These are phyloP conservation scores for Sebastes hopkinsi DNA, from an alignment of 2,797 vertebrate genomes.

Conservation along the genomic window DNA sequence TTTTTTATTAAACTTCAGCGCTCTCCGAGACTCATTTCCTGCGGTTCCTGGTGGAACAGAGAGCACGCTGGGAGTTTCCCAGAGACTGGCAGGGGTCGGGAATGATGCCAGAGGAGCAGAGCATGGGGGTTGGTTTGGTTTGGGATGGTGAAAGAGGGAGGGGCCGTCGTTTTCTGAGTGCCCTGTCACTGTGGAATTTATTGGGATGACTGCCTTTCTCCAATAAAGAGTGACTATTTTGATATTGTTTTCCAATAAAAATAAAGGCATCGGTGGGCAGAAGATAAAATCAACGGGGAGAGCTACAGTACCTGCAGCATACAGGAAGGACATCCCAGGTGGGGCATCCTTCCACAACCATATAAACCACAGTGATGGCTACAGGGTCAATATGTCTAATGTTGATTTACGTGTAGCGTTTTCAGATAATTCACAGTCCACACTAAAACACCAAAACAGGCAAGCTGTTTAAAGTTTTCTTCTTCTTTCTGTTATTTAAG, in stretches of 20 bases:
- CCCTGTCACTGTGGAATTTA: constrained; percentile 45
- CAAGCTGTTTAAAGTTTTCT: neutral
- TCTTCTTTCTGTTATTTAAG: neutral
- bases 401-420: neutral
- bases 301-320: neutral
- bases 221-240: neutral
- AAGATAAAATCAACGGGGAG: neutral
- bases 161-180: constrained; percentile 25
- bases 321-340: neutral
- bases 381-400: neutral
- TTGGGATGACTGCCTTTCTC: constrained; percentile 8
- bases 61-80: constrained; percentile 79
- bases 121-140: constrained; percentile 48
- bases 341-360: neutral
- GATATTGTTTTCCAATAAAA: neutral
- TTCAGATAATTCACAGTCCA: neutral
- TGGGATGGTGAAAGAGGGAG: constrained; percentile 55
- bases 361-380: neutral
- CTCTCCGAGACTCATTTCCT: constrained; percentile 85
- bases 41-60: constrained; percentile 80
- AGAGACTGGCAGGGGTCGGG: constrained; percentile 74
- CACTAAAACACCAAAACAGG: neutral
- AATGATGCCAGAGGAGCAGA: constrained; percentile 64
- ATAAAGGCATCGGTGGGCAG: neutral
- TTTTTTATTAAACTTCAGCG: constrained; percentile 88